phyloP scores from a whole-genome alignment of 1,140 invertebrate species.

The Maniola jurtina region DNA sequence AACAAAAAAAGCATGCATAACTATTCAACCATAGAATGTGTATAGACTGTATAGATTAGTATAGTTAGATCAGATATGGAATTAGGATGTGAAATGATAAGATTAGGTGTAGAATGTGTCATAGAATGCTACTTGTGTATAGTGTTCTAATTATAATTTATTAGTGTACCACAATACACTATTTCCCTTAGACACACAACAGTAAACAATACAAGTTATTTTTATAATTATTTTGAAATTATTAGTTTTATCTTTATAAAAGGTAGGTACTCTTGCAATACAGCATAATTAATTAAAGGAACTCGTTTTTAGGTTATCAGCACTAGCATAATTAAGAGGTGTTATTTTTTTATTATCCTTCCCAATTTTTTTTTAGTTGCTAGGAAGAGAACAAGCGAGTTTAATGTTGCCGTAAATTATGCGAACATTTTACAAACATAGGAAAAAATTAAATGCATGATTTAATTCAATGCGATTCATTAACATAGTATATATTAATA shows the following conservation, averaged over 20 bases:
- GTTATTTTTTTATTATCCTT: slow-evolving; percentile 2
- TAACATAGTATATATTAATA: background rate
- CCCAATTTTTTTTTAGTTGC: background rate
- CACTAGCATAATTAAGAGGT: background rate
- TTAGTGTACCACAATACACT: background rate
- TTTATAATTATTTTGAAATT: background rate
- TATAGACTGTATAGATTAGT: background rate
- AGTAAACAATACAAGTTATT: background rate
- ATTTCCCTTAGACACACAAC: background rate
- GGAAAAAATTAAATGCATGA: background rate
- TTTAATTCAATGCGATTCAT: background rate
- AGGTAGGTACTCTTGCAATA: background rate
- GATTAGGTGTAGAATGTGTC: background rate
- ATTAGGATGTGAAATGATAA: background rate
- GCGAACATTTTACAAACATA: slow-evolving; percentile 2
- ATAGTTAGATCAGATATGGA: background rate
- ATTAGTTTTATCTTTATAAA: background rate
- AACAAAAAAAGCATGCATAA: slow-evolving; percentile 1
- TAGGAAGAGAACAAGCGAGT: slow-evolving; percentile 7
- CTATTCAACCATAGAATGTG: background rate
- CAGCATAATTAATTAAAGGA: background rate
- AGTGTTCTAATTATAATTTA: background rate
- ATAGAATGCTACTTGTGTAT: background rate
- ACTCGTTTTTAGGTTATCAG: background rate
- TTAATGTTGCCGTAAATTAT: slow-evolving; percentile 3